Evolutionary conservation across 2,113 vertebrate genomes (phyloP).

Genomic region (Macquaria australasica): DNA sequence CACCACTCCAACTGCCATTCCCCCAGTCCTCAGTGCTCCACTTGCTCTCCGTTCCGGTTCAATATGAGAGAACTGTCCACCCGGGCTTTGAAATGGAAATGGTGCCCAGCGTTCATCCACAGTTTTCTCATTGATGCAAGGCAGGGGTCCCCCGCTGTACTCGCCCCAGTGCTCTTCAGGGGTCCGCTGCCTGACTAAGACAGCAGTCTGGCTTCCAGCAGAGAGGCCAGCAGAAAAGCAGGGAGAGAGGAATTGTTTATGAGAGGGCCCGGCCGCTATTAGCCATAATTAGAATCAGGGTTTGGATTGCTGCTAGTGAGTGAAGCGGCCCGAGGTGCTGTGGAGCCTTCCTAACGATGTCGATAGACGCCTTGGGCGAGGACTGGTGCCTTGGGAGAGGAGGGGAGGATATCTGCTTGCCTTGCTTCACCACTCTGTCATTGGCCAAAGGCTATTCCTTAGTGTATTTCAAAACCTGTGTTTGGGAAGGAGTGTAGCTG

Average conservation of each 20-base stretch:
- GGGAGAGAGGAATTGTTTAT: slow-evolving; percentile 46
- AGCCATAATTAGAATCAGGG: slow-evolving; percentile 77
- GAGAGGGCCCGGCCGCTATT: slow-evolving; percentile 66
- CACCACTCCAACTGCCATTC: slow-evolving; percentile 1
- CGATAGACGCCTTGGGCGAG: slow-evolving; percentile 61
- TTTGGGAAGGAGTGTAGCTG: slow-evolving; percentile 23
- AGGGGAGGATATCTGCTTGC: slow-evolving; percentile 56
- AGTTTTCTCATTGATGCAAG: slow-evolving; percentile 68
- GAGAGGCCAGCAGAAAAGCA: slow-evolving; percentile 42
- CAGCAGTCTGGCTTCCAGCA: slow-evolving; percentile 62
- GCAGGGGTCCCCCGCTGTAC: slow-evolving; percentile 65
- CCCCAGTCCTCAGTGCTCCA: slow-evolving; percentile 10
- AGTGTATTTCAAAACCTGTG: slow-evolving; percentile 47
- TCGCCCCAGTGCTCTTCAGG: slow-evolving; percentile 52
- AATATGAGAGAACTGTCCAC: slow-evolving; percentile 52
- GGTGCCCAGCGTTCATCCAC: slow-evolving; percentile 23
- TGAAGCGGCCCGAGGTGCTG: slow-evolving; percentile 47
- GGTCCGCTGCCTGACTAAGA: slow-evolving; percentile 64
- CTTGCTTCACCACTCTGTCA: slow-evolving; percentile 57
- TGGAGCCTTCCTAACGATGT: slow-evolving; percentile 58
- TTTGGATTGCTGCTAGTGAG: slow-evolving; percentile 56
- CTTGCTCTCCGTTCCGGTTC: slow-evolving; percentile 33
- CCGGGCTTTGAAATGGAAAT: slow-evolving; percentile 80
- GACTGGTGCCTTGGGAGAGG: slow-evolving; percentile 44
- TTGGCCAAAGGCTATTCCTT: slow-evolving; percentile 59